These are phyloP conservation scores for Artibeus jamaicensis DNA, from an alignment of 2,797 vertebrate species.

Conservation along the genomic window DNA sequence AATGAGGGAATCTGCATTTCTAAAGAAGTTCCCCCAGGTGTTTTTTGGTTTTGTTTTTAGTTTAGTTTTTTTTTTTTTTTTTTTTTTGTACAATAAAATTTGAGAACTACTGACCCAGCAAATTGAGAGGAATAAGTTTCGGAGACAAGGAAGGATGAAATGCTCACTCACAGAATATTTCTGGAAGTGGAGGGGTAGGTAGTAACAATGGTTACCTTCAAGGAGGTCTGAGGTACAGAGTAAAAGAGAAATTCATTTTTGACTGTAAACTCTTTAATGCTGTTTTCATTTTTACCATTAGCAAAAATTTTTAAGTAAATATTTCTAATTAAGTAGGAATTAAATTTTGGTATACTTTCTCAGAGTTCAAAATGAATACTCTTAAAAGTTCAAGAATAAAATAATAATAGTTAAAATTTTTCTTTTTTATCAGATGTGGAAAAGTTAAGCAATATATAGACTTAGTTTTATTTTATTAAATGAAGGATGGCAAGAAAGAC, in stretches of 20 bases:
- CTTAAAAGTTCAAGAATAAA: slow-evolving; percentile 2
- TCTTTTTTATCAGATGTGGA: not conserved
- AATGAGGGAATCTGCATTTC: not conserved
- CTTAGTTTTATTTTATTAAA: not conserved
- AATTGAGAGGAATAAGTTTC: not conserved
- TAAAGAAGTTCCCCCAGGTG: not conserved
- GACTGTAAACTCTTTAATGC: not conserved
- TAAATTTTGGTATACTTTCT: slow-evolving; percentile 38
- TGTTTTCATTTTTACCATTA: not conserved
- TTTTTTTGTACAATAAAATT: not conserved
- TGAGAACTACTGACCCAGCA: not conserved
- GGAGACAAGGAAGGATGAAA: not conserved
- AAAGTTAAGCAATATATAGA: not conserved
- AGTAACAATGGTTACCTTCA: not conserved
- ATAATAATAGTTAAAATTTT: not conserved
- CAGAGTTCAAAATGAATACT: not conserved
- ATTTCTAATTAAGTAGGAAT: not conserved
- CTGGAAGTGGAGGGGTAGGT: not conserved
- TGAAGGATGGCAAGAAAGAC: not conserved
- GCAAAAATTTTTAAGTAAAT: not conserved
- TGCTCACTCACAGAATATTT: not conserved
- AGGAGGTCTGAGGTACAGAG: not conserved
- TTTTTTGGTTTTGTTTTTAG: not conserved
- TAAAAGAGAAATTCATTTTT: slow-evolving; percentile 21
- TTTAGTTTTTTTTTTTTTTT: not conserved